Conservation (phyloP, 37 sponge, comb jelly and placozoan genomes). For the Trichoplax adhaerens region DNA sequence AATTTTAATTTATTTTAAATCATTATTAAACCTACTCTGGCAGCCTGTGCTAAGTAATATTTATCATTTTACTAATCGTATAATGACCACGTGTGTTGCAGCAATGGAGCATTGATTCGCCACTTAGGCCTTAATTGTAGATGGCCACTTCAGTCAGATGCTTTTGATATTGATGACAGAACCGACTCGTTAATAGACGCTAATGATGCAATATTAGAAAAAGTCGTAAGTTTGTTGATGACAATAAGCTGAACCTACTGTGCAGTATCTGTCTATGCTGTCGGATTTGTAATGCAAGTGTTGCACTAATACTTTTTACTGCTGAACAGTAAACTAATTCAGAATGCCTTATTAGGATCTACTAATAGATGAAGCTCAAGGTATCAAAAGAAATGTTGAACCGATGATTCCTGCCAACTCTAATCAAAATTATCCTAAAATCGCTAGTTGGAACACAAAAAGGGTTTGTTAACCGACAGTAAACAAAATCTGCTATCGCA, state of each 20-base stretch:
- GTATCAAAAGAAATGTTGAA: conserved; percentile 22
- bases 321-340: conserved; percentile 9
- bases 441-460: conserved; percentile 63
- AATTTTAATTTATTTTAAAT: neutral
- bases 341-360: conserved; percentile 14
- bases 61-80: no score
- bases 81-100: no score
- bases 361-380: conserved; percentile 46
- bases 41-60: no score
- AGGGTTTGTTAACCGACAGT: neutral
- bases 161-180: conserved; percentile 45
- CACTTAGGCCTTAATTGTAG: conserved; percentile 29
- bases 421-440: conserved; percentile 23
- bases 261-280: neutral
- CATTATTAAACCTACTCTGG: neutral
- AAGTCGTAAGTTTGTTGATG: conserved; percentile 42
- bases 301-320: neutral
- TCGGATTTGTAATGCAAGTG: neutral
- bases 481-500: no score
- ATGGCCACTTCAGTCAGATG: conserved; percentile 14
- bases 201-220: conserved; percentile 71
- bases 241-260: conserved; percentile 5
- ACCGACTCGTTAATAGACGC: conserved; percentile 68
- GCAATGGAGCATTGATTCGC: conserved; percentile 10
- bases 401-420: conserved; percentile 7